phyloP scores from a whole-genome alignment of 37 sponge, comb jelly and placozoan species.

The Amphimedon queenslandica region DNA sequence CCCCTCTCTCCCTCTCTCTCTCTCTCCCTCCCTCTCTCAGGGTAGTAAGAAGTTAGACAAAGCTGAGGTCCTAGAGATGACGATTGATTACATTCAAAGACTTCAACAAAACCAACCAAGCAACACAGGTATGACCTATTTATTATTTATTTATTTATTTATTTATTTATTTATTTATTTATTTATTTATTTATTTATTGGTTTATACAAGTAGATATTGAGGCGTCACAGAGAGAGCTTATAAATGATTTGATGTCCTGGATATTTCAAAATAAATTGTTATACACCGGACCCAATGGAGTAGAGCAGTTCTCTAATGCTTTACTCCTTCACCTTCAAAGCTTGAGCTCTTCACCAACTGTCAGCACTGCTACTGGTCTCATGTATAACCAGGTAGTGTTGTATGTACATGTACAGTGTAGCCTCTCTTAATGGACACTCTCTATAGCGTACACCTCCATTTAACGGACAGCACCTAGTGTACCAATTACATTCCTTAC shows the following conservation, averaged over 20 bases:
- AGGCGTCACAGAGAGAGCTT: constrained; percentile 62
- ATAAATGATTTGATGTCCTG: constrained; percentile 79
- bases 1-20: constrained; percentile 1
- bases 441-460: too few species aligned
- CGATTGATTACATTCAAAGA: constrained; percentile 71
- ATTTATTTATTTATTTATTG: not conserved
- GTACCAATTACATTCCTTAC: too few species aligned
- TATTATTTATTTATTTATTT: not conserved
- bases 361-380: not conserved
- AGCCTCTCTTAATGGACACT: too few species aligned
- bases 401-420: too few species aligned
- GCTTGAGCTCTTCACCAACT: constrained; percentile 26
- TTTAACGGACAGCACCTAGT: too few species aligned
- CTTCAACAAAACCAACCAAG: not conserved
- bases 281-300: constrained; percentile 44
- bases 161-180: constrained; percentile 19
- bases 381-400: not conserved
- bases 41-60: constrained; percentile 89
- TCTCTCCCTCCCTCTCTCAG: constrained; percentile 5
- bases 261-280: constrained; percentile 77
- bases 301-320: constrained; percentile 72
- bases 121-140: not conserved
- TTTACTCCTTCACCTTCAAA: constrained; percentile 64
- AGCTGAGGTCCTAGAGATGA: constrained; percentile 89
- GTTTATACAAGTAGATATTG: constrained; percentile 21